These are phyloP conservation scores for Suricata suricatta DNA, from an alignment of 2,113 vertebrate genomes.

Conservation along the genomic window DNA sequence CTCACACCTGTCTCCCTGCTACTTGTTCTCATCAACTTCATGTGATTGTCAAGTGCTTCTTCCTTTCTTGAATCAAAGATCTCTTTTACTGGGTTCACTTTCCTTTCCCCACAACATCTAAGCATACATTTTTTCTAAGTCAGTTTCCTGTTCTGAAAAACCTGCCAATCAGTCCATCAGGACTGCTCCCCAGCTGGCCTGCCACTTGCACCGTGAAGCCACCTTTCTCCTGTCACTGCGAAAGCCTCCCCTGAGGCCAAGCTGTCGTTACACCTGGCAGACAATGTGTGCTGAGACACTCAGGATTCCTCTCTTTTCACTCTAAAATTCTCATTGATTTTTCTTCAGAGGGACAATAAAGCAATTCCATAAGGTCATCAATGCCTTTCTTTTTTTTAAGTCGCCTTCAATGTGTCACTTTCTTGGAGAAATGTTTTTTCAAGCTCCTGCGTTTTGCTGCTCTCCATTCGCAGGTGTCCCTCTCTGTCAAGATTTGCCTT, in stretches of 20 bases:
- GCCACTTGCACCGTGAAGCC: neutral
- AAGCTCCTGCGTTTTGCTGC: neutral
- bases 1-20: neutral
- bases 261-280: neutral
- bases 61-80: neutral
- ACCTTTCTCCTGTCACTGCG: neutral
- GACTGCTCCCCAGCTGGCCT: neutral
- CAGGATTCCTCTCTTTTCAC: neutral
- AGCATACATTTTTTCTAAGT: neutral
- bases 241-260: neutral
- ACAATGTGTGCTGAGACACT: neutral
- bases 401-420: neutral
- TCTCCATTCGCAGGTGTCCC: neutral
- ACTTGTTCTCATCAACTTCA: neutral
- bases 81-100: neutral
- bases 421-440: conserved; percentile 26
- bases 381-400: neutral
- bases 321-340: conserved; percentile 27
- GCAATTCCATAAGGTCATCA: neutral
- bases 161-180: neutral
- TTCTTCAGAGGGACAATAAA: conserved; percentile 3
- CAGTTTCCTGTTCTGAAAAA: conserved; percentile 1
- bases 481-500: neutral
- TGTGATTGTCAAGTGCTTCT: neutral
- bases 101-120: neutral